Conservation (phyloP, 23 tunicate species). For the Oikopleura vanhoeffeni region DNA sequence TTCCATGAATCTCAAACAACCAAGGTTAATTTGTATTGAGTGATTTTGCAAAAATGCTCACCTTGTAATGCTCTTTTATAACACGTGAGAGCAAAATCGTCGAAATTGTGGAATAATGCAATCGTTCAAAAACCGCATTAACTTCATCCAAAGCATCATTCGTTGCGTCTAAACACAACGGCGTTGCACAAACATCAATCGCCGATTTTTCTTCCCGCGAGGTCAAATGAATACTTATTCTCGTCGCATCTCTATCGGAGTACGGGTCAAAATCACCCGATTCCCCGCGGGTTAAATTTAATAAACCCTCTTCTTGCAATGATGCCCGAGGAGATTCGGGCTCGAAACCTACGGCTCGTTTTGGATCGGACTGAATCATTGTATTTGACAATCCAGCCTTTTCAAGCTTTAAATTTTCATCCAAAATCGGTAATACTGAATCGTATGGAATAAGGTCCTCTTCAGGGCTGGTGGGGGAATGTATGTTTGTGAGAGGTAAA, state of each 20-base stretch:
- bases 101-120: neutral
- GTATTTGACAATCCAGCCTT: neutral
- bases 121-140: neutral
- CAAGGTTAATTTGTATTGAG: no score
- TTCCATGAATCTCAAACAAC: no score
- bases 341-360: slow-evolving; percentile 7
- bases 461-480: neutral
- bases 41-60: no score
- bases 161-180: neutral
- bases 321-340: slow-evolving; percentile 10
- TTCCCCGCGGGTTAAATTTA: no score
- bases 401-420: neutral
- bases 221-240: neutral
- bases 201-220: neutral
- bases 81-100: neutral
- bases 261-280: neutral
- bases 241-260: neutral
- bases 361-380: neutral
- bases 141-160: neutral
- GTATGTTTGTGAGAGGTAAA: neutral
- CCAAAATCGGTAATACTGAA: neutral
- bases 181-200: neutral
- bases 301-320: neutral
- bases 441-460: neutral
- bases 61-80: neutral